Conservation (phyloP, 64 coral and sea anemone species). For the Platygyra sinensis region DNA sequence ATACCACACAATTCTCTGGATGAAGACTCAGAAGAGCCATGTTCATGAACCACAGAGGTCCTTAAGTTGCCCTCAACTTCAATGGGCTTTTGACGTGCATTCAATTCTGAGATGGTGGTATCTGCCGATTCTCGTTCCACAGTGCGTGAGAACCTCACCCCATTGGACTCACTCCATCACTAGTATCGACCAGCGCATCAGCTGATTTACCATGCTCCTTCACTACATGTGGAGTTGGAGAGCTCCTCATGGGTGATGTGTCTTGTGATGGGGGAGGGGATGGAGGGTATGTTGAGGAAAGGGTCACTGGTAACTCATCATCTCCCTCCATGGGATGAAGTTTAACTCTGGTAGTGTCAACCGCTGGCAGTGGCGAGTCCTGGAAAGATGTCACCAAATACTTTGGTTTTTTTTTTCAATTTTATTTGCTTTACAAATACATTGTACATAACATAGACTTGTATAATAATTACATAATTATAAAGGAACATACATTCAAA, state of each 20-base stretch:
- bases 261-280: constrained; percentile 30
- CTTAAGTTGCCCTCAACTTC: constrained; percentile 10
- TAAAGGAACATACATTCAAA: too few species aligned
- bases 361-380: constrained; percentile 26
- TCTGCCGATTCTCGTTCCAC: constrained; percentile 20
- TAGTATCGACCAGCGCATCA: constrained; percentile 18
- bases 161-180: constrained; percentile 59
- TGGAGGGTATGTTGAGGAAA: constrained; percentile 8
- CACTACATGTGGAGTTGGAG: background rate
- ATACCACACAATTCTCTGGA: constrained; percentile 55
- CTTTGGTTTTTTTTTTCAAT: too few species aligned
- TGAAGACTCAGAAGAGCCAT: constrained; percentile 23
- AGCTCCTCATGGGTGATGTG: constrained; percentile 44
- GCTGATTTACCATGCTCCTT: background rate
- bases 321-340: constrained; percentile 26
- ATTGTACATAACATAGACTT: too few species aligned
- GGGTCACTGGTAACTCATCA: constrained; percentile 20
- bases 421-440: too few species aligned
- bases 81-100: constrained; percentile 35
- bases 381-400: background rate
- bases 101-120: constrained; percentile 75
- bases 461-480: too few species aligned
- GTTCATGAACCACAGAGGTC: constrained; percentile 3
- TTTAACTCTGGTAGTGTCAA: constrained; percentile 43
- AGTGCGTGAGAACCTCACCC: constrained; percentile 67